Evolutionary conservation across 2,113 vertebrate species (phyloP).

Genomic region (Spea multiplicata): DNA sequence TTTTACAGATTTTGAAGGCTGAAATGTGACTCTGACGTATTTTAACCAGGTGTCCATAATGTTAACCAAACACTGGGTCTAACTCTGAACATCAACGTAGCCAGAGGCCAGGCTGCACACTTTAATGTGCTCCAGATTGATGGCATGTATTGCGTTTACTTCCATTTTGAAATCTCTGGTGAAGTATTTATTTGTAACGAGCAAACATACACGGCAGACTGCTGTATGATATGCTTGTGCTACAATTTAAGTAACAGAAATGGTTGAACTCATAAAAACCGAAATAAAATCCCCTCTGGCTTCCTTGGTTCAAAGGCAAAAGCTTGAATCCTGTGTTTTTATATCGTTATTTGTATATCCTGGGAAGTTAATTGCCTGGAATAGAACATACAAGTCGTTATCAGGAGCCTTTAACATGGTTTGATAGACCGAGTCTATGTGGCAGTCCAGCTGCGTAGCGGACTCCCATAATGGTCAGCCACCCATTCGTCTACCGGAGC

Average conservation of each 20-base stretch:
- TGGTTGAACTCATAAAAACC: conserved; percentile 26
- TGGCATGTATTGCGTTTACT: conserved; percentile 2
- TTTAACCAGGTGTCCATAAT: conserved; percentile 32
- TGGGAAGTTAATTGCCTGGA: conserved; percentile 20
- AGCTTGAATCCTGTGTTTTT: conserved; percentile 22
- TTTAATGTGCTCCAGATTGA: conserved; percentile 39
- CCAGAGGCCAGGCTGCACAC: conserved; percentile 15
- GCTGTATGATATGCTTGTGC: neutral
- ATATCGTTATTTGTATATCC: conserved; percentile 13
- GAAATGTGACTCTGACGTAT: neutral
- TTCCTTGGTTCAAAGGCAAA: conserved; percentile 33
- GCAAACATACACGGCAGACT: conserved; percentile 39
- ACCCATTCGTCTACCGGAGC: too few relatives aligned
- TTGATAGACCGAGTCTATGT: too few relatives aligned
- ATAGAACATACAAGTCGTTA: conserved; percentile 13
- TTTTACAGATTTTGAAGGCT: neutral
- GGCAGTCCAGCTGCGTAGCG: too few relatives aligned
- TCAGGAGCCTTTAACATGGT: neutral
- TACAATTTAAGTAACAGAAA: neutral
- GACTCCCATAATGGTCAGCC: too few relatives aligned
- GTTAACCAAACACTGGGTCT: neutral
- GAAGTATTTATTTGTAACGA: conserved; percentile 37
- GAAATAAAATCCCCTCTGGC: neutral
- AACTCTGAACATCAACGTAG: conserved; percentile 21
- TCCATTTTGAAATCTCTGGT: conserved; percentile 27